A percentile compares a stretch with the other conserved stretches of the same genome.
Conservation (phyloP, 2,888 invertebrate genomes). For the Aquatica leii region DNA sequence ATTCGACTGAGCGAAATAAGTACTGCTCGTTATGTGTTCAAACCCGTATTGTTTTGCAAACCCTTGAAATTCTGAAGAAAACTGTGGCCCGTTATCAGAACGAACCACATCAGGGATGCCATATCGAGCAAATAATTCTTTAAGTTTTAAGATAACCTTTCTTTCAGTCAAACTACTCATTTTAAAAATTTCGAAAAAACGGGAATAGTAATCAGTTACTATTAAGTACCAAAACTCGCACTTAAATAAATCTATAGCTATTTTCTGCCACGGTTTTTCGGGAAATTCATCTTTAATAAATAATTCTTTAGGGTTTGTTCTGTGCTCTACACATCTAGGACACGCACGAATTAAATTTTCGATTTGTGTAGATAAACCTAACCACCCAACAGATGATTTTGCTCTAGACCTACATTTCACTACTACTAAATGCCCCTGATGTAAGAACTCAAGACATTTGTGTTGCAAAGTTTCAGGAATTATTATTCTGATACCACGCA, state of each 20-base stretch:
- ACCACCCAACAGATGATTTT: slow-evolving; percentile 36
- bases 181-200: slow-evolving; percentile 3
- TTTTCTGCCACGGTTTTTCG: slow-evolving; percentile 36
- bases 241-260: slow-evolving; percentile 34
- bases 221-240: slow-evolving; percentile 14
- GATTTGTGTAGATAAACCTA: slow-evolving; percentile 36
- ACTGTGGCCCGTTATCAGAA: slow-evolving; percentile 19
- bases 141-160: slow-evolving; percentile 9
- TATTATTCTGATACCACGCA: not conserved
- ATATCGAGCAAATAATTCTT: slow-evolving; percentile 32
- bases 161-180: slow-evolving; percentile 10
- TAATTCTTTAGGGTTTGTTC: slow-evolving; percentile 31
- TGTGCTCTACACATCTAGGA: slow-evolving; percentile 33
- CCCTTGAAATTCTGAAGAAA: not conserved
- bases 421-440: slow-evolving; percentile 31
- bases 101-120: slow-evolving; percentile 37
- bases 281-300: slow-evolving; percentile 33
- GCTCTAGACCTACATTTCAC: slow-evolving; percentile 39
- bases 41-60: slow-evolving; percentile 22
- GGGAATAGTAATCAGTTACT: slow-evolving; percentile 30
- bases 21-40: slow-evolving; percentile 32
- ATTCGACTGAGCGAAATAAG: slow-evolving; percentile 31
- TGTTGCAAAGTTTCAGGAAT: slow-evolving; percentile 8
- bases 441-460: slow-evolving; percentile 13
- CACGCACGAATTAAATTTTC: slow-evolving; percentile 39